Evolutionary conservation across 2,888 invertebrate genomes (phyloP).

Genomic region (Ephialtes manifestator): DNA sequence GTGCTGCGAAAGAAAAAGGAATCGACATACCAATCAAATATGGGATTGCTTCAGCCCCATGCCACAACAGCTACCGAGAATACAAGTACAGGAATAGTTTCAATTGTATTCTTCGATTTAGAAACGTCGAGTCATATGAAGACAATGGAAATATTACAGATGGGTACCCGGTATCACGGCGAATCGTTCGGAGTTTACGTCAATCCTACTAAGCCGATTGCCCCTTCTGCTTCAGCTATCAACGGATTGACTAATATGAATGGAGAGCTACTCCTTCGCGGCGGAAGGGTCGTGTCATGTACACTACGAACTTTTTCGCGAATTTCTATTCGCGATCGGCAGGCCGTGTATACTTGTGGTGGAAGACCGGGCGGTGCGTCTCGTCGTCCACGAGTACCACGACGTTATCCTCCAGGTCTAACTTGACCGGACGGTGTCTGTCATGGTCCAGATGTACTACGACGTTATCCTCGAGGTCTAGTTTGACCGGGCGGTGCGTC

Average conservation of each 20-base stretch:
- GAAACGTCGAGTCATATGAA: slow-evolving; percentile 31
- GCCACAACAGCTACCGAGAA: not conserved
- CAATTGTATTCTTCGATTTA: slow-evolving; percentile 32
- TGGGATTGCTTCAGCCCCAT: not conserved
- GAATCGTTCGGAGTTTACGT: slow-evolving; percentile 25
- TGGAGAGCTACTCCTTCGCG: slow-evolving; percentile 43
- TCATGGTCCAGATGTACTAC: no score
- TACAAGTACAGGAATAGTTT: not conserved
- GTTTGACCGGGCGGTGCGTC: no score
- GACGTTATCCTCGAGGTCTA: no score
- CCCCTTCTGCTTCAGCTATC: no score
- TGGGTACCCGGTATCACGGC: slow-evolving; percentile 15
- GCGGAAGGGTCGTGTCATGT: slow-evolving; percentile 35
- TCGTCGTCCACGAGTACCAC: no score
- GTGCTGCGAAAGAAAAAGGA: not conserved
- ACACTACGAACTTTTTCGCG: slow-evolving; percentile 30
- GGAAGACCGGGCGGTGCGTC: no score
- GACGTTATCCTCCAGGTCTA: no score
- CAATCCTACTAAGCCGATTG: slow-evolving; percentile 43
- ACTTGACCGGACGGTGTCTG: no score
- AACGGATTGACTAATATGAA: slow-evolving; percentile 38
- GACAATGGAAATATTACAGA: slow-evolving; percentile 34
- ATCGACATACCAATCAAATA: not conserved
- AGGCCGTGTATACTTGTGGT: slow-evolving; percentile 43
- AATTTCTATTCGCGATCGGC: slow-evolving; percentile 15